Evolutionary conservation across 2,113 vertebrate species (phyloP).

Genomic region (Callocephalon fimbriatum): DNA sequence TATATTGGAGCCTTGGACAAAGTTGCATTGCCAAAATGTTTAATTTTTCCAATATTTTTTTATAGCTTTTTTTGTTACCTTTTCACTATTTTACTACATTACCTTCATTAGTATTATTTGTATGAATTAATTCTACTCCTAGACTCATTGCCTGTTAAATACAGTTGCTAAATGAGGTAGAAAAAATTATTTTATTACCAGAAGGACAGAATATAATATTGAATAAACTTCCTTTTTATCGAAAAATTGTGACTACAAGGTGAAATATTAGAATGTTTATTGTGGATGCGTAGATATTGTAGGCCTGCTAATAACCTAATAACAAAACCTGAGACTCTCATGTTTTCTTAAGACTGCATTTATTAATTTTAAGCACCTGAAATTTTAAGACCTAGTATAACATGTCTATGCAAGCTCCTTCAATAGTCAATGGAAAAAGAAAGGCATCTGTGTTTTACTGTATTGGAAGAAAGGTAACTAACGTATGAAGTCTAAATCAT

Average conservation of each 20-base stretch:
- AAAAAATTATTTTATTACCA: conserved; percentile 5
- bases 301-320: neutral
- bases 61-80: neutral
- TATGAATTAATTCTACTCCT: neutral
- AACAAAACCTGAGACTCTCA: neutral
- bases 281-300: neutral
- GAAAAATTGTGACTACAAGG: neutral
- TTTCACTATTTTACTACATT: neutral
- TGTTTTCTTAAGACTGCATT: neutral
- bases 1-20: neutral
- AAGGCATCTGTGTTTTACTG: neutral
- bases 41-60: neutral
- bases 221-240: neutral
- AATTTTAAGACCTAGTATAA: neutral
- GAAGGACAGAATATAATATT: neutral
- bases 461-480: neutral
- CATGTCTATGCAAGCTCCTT: accelerated
- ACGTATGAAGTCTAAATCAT: neutral
- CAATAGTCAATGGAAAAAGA: neutral
- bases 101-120: neutral
- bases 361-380: neutral
- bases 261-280: neutral
- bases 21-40: neutral
- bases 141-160: neutral
- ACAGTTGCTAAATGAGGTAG: neutral